phyloP scores from a whole-genome alignment of 2,113 vertebrate genomes.

The Siphamia tubifer region DNA sequence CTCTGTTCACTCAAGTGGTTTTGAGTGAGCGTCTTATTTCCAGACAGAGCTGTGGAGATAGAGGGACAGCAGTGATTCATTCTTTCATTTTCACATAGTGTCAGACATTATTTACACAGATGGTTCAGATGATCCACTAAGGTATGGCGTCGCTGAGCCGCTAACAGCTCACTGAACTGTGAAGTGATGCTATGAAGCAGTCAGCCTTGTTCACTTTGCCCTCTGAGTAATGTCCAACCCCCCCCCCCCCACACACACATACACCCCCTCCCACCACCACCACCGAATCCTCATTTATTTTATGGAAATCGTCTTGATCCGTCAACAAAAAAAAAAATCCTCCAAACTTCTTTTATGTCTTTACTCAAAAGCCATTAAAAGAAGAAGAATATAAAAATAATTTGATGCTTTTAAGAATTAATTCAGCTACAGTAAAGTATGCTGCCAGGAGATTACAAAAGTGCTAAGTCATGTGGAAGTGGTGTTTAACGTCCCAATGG shows the following conservation, averaged over 20 bases:
- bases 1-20: constrained; percentile 14
- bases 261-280: too few relatives aligned
- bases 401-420: neutral
- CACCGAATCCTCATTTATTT: neutral
- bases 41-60: constrained; percentile 34
- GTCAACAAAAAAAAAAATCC: neutral
- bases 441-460: neutral
- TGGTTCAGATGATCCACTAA: constrained; percentile 38
- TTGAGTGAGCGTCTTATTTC: neutral
- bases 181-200: constrained; percentile 13
- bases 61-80: constrained; percentile 41
- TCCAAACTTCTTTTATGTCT: neutral
- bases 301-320: neutral
- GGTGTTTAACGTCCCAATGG: neutral
- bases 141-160: constrained; percentile 24
- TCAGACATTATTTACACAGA: constrained; percentile 54
- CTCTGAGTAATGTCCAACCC: neutral
- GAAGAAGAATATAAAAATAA: neutral
- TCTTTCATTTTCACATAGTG: constrained; percentile 33
- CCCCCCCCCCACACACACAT: too few relatives aligned
- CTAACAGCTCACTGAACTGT: constrained; percentile 38
- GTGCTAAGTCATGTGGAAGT: neutral
- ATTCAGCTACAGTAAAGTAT: neutral
- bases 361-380: neutral
- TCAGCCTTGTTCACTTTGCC: constrained; percentile 5